Percentiles rank a stretch among this genome's conserved stretches.
Evolutionary conservation across 2,888 invertebrate species (phyloP).

Genomic region (Lithodes maja): DNA sequence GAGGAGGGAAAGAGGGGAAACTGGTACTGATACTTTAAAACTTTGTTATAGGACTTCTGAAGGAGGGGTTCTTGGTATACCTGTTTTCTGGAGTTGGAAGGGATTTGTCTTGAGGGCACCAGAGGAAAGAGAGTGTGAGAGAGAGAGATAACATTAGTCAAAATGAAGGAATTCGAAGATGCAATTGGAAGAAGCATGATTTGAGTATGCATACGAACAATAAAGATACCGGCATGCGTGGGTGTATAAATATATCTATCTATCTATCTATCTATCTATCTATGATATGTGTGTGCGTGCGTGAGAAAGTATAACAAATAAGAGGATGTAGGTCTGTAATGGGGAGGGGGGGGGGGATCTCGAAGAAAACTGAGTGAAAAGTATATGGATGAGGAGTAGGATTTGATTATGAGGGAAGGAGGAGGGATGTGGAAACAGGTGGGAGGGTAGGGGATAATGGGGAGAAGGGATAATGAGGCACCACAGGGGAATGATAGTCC

Average conservation of each 20-base stretch:
- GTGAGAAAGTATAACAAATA: too few species aligned
- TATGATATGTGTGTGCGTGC: too few species aligned
- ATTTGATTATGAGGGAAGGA: background rate
- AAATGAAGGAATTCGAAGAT: too few species aligned
- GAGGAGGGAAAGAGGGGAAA: slow-evolving; percentile 13
- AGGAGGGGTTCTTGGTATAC: slow-evolving; percentile 34
- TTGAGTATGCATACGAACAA: too few species aligned
- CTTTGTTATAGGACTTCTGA: slow-evolving; percentile 53
- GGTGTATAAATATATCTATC: too few species aligned
- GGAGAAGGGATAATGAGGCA: background rate
- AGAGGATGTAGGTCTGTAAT: too few species aligned
- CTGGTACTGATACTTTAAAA: slow-evolving; percentile 57
- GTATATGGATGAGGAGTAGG: slow-evolving; percentile 3
- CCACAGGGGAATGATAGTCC: background rate
- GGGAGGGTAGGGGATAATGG: background rate
- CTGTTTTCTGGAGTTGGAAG: slow-evolving; percentile 42
- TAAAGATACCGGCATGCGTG: too few species aligned
- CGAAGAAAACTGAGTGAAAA: slow-evolving; percentile 13
- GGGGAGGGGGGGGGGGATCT: slow-evolving; percentile 5
- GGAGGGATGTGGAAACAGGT: background rate
- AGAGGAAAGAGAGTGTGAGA: background rate
- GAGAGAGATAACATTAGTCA: background rate
- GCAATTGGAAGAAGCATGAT: too few species aligned
- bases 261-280: too few species aligned
- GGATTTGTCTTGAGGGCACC: slow-evolving; percentile 51